A percentile compares a stretch with the other conserved stretches of the same genome.
phyloP scores from a whole-genome alignment of 2,113 vertebrate genomes.

The Nesospiza acunhae region DNA sequence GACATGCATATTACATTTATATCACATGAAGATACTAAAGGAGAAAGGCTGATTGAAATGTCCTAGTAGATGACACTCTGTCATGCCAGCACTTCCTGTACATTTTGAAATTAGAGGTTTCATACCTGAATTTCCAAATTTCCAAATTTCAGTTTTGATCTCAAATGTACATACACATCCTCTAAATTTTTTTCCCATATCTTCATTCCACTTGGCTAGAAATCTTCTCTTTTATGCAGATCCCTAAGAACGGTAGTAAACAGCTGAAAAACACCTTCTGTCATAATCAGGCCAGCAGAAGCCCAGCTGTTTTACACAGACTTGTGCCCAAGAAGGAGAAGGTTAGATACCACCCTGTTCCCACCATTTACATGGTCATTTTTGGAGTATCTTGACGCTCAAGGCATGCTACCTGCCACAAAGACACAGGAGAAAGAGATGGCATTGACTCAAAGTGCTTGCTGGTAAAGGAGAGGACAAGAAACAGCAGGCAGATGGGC shows the following conservation, averaged over 20 bases:
- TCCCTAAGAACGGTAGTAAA: neutral
- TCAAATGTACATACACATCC: rapidly evolving
- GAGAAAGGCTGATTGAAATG: neutral
- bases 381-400: neutral
- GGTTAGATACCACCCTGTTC: neutral
- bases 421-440: neutral
- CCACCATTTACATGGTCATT: neutral
- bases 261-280: constrained; percentile 7
- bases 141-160: neutral
- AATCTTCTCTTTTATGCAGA: neutral
- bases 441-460: neutral
- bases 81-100: neutral
- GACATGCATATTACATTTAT: neutral
- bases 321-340: neutral
- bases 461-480: neutral
- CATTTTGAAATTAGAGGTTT: neutral
- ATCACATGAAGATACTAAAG: neutral
- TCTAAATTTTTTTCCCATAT: neutral
- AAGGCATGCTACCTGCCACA: neutral
- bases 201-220: neutral
- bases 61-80: neutral
- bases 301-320: neutral
- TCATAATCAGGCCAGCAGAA: neutral
- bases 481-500: neutral
- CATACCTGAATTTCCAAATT: neutral